phyloP scores from a whole-genome alignment of 2,888 invertebrate genomes.

The Trachelus troglodyta region DNA sequence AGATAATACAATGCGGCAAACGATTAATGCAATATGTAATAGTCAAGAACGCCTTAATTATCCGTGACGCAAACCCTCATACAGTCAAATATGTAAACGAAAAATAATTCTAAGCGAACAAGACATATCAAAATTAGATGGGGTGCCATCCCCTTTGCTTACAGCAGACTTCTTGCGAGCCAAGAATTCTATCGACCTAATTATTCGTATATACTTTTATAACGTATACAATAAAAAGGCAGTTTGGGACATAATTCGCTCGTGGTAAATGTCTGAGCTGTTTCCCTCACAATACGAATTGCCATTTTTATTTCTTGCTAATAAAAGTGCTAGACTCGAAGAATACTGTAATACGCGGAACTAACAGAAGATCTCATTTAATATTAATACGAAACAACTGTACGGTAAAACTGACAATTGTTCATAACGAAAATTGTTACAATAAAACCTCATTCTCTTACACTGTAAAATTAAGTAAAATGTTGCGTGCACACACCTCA shows the following conservation, averaged over 20 bases:
- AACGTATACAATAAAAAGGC: constrained; percentile 27
- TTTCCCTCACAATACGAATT: not conserved
- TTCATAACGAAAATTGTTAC: not conserved
- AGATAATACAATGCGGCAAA: not conserved
- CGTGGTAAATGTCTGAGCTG: not conserved
- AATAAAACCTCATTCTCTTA: not conserved
- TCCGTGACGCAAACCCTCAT: not conserved
- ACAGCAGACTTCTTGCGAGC: not conserved
- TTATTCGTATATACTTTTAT: not conserved
- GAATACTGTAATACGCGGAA: not conserved
- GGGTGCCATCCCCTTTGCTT: not conserved
- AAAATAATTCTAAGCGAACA: not conserved
- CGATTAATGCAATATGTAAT: not conserved
- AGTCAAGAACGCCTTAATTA: not conserved
- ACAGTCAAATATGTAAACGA: not conserved
- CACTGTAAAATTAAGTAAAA: not conserved
- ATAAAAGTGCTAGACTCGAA: not conserved
- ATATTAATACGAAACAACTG: not conserved
- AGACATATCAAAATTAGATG: not conserved
- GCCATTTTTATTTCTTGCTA: not conserved
- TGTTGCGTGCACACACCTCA: not conserved
- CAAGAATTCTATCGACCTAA: not conserved
- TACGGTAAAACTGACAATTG: too few species aligned
- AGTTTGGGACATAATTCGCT: constrained; percentile 29
- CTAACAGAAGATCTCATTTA: not conserved